A percentile compares a stretch with the other conserved stretches of the same genome.
Evolutionary conservation across 1,140 invertebrate species (phyloP).

Genomic region (Eriosoma lanigerum): DNA sequence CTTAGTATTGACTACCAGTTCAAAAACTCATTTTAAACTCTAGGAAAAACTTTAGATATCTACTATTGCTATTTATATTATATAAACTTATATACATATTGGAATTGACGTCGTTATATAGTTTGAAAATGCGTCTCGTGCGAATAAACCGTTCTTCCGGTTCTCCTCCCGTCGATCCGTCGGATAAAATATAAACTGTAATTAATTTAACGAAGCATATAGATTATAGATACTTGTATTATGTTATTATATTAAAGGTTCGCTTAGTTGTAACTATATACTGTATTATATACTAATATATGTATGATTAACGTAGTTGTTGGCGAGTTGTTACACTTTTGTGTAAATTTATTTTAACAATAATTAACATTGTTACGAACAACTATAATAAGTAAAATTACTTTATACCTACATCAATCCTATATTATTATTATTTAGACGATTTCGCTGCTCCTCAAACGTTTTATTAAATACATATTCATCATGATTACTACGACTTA

Average conservation of each 20-base stretch:
- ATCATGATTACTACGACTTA: background rate
- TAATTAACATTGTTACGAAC: slow-evolving; percentile 16
- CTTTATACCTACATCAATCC: background rate
- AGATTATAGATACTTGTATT: no score
- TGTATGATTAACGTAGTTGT: background rate
- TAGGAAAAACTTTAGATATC: no score
- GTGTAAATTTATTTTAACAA: slow-evolving; percentile 12
- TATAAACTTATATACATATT: no score
- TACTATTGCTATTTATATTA: no score
- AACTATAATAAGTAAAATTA: slow-evolving; percentile 17
- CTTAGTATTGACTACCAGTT: no score
- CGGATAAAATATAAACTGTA: background rate
- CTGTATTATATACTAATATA: background rate
- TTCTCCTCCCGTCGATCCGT: background rate
- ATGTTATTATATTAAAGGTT: slow-evolving; percentile 1
- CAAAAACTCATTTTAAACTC: no score
- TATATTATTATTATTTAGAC: background rate
- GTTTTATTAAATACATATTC: no score
- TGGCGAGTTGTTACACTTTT: background rate
- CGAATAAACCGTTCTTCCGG: background rate
- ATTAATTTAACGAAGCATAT: slow-evolving; percentile 13
- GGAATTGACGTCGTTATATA: no score
- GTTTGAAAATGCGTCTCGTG: background rate
- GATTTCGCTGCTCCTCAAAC: background rate
- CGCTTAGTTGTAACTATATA: no score